A percentile compares a stretch with the other conserved stretches of the same genome.
Evolutionary conservation across 2,113 vertebrate genomes (phyloP).

Genomic region (Actenoides hombroni): DNA sequence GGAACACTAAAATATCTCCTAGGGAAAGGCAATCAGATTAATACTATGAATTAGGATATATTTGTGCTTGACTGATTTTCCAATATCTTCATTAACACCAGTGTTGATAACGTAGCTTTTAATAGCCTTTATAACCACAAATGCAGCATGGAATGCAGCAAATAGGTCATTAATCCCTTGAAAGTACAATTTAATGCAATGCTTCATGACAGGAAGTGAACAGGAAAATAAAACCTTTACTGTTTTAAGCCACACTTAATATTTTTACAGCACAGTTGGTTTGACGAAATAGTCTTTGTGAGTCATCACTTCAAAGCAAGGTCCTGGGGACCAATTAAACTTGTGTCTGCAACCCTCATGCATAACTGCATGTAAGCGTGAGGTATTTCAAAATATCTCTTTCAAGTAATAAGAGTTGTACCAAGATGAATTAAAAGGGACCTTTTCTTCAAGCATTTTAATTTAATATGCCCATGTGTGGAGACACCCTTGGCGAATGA

Average conservation of each 20-base stretch:
- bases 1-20: neutral
- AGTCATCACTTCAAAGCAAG: constrained; percentile 76
- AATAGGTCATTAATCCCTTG: constrained; percentile 71
- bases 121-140: constrained; percentile 59
- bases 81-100: constrained; percentile 50
- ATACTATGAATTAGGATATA: neutral
- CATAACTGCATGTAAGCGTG: neutral
- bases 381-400: constrained; percentile 47
- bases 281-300: constrained; percentile 75
- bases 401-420: constrained; percentile 30
- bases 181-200: constrained; percentile 75
- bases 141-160: constrained; percentile 60
- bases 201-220: constrained; percentile 77
- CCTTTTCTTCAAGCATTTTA: neutral
- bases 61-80: constrained; percentile 12
- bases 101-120: constrained; percentile 61
- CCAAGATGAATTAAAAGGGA: neutral
- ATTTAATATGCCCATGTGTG: neutral
- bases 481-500: neutral
- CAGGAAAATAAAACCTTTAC: constrained; percentile 76
- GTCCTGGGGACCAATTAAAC: constrained; percentile 71
- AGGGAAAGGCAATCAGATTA: constrained; percentile 22
- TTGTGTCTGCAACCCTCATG: constrained; percentile 41
- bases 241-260: constrained; percentile 75
- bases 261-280: constrained; percentile 74